Conservation (phyloP, 2,113 vertebrate genomes). For the Mungos mungo region DNA sequence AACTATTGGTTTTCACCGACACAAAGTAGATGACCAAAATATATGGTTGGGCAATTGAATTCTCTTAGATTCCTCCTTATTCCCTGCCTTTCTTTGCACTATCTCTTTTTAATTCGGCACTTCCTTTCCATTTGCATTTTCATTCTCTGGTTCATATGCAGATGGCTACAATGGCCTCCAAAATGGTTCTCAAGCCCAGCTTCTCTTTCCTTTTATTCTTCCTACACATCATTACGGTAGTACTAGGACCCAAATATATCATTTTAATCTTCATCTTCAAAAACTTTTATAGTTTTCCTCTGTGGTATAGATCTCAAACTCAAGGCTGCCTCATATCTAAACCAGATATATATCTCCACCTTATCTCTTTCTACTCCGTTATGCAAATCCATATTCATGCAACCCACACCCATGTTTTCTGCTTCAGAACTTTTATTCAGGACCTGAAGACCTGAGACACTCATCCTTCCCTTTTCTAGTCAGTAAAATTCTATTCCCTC, state of each 20-base stretch:
- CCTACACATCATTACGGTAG: neutral
- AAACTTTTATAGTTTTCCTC: neutral
- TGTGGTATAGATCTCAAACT: neutral
- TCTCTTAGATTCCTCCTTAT: neutral
- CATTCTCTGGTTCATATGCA: neutral
- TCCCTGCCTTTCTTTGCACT: neutral
- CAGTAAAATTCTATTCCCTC: neutral
- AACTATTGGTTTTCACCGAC: neutral
- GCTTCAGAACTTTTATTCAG: constrained; percentile 16
- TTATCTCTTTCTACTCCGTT: neutral
- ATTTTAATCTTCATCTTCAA: neutral
- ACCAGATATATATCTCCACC: neutral
- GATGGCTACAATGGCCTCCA: no score
- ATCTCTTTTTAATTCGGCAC: neutral
- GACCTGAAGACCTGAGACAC: neutral
- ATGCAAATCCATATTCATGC: neutral
- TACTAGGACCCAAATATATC: neutral
- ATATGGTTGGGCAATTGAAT: neutral
- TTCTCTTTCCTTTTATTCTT: neutral
- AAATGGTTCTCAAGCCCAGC: neutral
- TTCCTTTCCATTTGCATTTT: neutral
- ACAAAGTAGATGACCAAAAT: neutral
- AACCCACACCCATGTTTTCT: neutral
- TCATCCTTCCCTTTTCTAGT: neutral
- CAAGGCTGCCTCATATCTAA: neutral